Conservation (phyloP, 64 coral and sea anemone species). For the Pachyseris speciosa region DNA sequence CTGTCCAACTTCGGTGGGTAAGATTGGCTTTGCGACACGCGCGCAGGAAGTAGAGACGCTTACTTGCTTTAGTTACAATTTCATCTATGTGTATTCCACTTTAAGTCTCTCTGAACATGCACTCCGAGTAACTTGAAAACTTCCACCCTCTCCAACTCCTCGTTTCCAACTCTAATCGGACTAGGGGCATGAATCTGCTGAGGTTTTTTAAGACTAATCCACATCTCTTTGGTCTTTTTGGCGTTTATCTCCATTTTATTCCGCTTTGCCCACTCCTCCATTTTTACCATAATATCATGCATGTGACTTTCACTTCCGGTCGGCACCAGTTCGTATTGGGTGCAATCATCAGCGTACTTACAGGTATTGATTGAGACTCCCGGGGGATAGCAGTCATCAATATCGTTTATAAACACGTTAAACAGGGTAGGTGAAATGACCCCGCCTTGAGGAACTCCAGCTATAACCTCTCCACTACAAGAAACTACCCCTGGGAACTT, state of each 20-base stretch:
- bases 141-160: neutral
- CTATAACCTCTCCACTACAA: neutral
- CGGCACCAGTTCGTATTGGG: neutral
- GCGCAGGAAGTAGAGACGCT: too few relatives aligned
- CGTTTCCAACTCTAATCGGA: neutral
- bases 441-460: constrained; percentile 43
- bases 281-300: neutral
- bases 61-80: too few relatives aligned
- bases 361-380: neutral
- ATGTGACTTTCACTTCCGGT: neutral
- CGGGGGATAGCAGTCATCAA: neutral
- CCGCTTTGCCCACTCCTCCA: neutral
- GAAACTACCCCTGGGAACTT: constrained; percentile 13
- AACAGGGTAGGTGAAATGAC: constrained; percentile 63
- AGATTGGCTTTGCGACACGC: too few relatives aligned
- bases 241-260: constrained; percentile 49
- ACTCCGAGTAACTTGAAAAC: neutral
- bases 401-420: constrained; percentile 48
- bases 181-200: too few relatives aligned
- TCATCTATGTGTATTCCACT: too few relatives aligned
- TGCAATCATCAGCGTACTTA: constrained; percentile 73
- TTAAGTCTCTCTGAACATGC: too few relatives aligned
- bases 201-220: too few relatives aligned
- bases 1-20: too few relatives aligned
- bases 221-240: neutral